phyloP scores from a whole-genome alignment of 1,140 invertebrate species.

The Cotesia glomerata region DNA sequence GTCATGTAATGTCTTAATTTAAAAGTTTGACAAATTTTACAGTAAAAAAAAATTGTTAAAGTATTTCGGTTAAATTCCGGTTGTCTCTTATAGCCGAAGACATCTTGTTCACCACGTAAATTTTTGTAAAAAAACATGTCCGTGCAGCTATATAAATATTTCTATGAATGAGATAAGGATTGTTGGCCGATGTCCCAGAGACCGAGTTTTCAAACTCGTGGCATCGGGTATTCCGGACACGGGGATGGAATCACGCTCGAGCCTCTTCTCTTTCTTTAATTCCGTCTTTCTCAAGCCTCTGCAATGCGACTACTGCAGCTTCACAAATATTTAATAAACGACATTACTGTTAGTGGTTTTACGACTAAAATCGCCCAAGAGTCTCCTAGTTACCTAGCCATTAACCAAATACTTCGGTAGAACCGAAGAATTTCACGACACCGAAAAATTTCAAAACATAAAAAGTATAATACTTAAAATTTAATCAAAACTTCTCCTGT shows the following conservation, averaged over 20 bases:
- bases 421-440: no score
- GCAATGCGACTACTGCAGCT: conserved; percentile 40
- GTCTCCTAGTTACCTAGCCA: no score
- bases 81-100: no score
- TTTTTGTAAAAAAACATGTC: neutral
- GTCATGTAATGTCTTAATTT: no score
- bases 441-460: no score
- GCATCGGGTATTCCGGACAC: conserved; percentile 22
- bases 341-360: neutral
- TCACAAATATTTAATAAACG: conserved; percentile 5
- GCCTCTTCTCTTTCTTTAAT: conserved; percentile 21
- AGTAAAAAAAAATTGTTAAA: no score
- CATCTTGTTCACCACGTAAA: neutral
- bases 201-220: conserved; percentile 40
- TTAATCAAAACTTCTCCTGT: no score
- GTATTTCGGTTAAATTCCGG: no score
- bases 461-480: no score
- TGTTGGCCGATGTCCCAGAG: conserved; percentile 40
- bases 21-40: no score
- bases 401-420: no score
- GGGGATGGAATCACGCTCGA: conserved; percentile 26
- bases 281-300: conserved; percentile 21
- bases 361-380: no score
- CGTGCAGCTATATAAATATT: neutral
- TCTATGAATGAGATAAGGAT: conserved; percentile 32